phyloP scores from a whole-genome alignment of 1,140 invertebrate species.

The Drosophila yakuba region DNA sequence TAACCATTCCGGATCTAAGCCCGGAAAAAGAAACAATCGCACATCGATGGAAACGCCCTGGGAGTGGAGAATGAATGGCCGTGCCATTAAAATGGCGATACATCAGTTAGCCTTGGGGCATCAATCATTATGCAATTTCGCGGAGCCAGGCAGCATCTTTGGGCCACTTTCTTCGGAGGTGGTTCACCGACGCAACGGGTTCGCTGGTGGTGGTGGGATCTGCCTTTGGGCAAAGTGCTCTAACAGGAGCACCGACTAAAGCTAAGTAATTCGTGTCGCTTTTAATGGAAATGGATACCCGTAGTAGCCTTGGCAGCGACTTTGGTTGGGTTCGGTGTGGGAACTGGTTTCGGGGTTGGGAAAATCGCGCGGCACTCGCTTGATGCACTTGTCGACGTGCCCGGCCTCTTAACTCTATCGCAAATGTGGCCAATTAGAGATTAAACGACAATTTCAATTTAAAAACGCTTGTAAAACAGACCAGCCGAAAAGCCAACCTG shows the following conservation, averaged over 20 bases:
- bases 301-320: constrained; percentile 41
- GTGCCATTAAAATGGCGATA: constrained; percentile 34
- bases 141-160: not conserved
- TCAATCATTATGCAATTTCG: constrained; percentile 49
- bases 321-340: constrained; percentile 34
- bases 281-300: constrained; percentile 36
- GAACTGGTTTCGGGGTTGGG: constrained; percentile 60
- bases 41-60: constrained; percentile 12
- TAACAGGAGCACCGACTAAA: constrained; percentile 34
- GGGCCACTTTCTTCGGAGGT: constrained; percentile 40
- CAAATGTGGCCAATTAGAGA: constrained; percentile 72
- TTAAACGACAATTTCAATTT: constrained; percentile 80
- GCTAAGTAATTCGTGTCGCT: constrained; percentile 38
- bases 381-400: constrained; percentile 49
- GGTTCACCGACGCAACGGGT: constrained; percentile 30
- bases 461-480: constrained; percentile 47
- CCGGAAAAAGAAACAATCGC: constrained; percentile 19
- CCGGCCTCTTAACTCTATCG: constrained; percentile 52
- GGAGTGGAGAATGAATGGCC: constrained; percentile 7
- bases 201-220: not conserved
- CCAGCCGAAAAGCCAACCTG: constrained; percentile 38
- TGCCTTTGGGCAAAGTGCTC: constrained; percentile 34
- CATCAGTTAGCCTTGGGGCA: constrained; percentile 31
- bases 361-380: constrained; percentile 52
- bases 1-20: not conserved